Percentiles rank a stretch among this genome's conserved stretches.
phyloP scores from a whole-genome alignment of 2,113 vertebrate genomes.

The Ctenodactylus gundi region DNA sequence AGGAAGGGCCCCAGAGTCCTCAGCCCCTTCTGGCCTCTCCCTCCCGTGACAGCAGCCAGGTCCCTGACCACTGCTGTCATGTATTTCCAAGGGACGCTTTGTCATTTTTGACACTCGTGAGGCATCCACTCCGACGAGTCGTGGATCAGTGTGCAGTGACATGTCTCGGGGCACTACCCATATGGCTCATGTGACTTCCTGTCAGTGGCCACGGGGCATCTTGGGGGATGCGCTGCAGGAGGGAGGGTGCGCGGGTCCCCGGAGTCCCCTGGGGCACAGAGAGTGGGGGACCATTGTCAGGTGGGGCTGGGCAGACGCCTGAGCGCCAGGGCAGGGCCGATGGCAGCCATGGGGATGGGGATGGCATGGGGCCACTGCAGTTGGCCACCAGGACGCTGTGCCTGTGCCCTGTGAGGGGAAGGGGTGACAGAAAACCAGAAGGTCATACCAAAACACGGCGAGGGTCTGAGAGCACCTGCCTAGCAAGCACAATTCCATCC shows the following conservation, averaged over 20 bases:
- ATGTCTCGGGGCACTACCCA: too few relatives aligned
- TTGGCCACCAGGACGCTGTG: accelerated
- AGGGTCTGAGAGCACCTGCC: too few relatives aligned
- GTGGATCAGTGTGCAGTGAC: too few relatives aligned
- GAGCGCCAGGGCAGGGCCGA: accelerated
- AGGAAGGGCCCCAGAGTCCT: not conserved
- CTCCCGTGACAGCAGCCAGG: accelerated
- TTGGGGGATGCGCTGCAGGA: too few relatives aligned
- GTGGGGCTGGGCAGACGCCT: not conserved
- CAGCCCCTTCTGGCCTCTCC: not conserved
- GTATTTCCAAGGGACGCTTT: too few relatives aligned
- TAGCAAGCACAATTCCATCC: too few relatives aligned
- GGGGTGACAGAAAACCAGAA: not conserved
- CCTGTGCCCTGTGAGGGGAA: not conserved
- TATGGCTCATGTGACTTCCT: too few relatives aligned
- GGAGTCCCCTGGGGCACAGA: too few relatives aligned
- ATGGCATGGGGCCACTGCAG: too few relatives aligned
- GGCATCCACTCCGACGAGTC: not conserved
- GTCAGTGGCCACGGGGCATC: too few relatives aligned
- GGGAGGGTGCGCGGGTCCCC: too few relatives aligned
- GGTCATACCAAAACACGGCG: too few relatives aligned
- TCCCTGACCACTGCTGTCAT: accelerated
- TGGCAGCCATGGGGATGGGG: not conserved
- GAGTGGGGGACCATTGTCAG: accelerated
- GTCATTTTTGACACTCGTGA: accelerated